A percentile compares a stretch with the other conserved stretches of the same genome.
Evolutionary conservation across 2,113 vertebrate genomes (phyloP).

Genomic region (Zosterops pallidus): DNA sequence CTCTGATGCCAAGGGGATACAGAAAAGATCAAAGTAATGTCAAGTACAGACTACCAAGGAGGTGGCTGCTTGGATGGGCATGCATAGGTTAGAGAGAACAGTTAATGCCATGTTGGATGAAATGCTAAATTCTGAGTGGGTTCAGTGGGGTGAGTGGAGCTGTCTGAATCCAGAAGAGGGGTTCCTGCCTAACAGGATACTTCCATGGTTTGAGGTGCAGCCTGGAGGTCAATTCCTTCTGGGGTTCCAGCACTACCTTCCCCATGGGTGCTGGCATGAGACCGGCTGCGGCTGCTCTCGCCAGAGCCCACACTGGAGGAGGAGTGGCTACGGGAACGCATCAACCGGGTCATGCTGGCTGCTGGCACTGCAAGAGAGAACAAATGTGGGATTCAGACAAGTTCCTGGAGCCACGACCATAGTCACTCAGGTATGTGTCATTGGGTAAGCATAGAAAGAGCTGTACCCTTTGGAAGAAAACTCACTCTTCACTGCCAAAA

Average conservation of each 20-base stretch:
- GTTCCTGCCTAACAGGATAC: constrained; percentile 87
- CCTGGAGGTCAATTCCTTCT: constrained; percentile 77
- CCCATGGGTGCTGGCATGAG: constrained; percentile 76
- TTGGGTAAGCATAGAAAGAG: background rate
- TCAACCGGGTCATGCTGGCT: constrained; percentile 89
- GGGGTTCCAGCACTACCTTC: constrained; percentile 74
- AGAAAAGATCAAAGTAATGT: constrained; percentile 68
- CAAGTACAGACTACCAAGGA: constrained; percentile 67
- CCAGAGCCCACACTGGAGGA: constrained; percentile 87
- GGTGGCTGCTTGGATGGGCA: constrained; percentile 63
- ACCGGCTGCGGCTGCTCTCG: constrained; percentile 81
- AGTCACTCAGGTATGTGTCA: background rate
- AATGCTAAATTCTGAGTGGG: constrained; percentile 65
- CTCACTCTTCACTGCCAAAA: background rate
- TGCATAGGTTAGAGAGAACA: constrained; percentile 70
- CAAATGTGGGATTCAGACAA: background rate
- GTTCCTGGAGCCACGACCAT: background rate
- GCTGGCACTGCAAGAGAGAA: constrained; percentile 85
- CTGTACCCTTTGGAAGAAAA: background rate
- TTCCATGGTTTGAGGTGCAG: constrained; percentile 90
- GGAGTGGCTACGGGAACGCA: constrained; percentile 90
- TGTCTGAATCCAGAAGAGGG: constrained; percentile 54
- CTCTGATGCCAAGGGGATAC: constrained; percentile 51
- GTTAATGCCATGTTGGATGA: constrained; percentile 61
- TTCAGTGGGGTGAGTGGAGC: constrained; percentile 39